Base-by-base conservation (phyloP, 2,888 invertebrate species). In the Polyommatus icarus region DNA sequence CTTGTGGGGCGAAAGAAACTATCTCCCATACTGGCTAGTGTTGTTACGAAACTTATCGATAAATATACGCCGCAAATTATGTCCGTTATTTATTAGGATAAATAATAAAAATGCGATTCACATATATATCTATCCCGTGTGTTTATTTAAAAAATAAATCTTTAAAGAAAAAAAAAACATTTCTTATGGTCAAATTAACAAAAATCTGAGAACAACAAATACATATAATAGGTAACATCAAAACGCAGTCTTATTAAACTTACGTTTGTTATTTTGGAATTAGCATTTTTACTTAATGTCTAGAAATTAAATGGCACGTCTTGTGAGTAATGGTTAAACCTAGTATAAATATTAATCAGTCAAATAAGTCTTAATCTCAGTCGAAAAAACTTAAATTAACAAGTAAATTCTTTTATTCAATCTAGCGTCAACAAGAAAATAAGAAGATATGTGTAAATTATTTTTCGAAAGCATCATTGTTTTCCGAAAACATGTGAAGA, bases 11-110 rank as follows among this genome's bases (percentile, higher is more conserved):
- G 20, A 24, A 54, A 46, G 50, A 18, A 46, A 76, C 76, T 50
- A 24, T 40, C 40, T 75, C 50, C 76, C 76, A 76, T 76, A 76
- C 50, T 46, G 57, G 76, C 76, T 76, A 76, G 76, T 46, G 54
- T 50, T 76, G 54, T 24, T 46, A 50, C 54, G 15, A n/a, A 50
- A 54, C 24, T 76, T 50, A 76, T 76, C 76, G 76, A 54, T 76
- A 54, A 73, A 32, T 32, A 46, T 36, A 73, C 40, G 12, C 12
- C 40, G 20, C 40, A 73, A 40, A 40, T 15, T 40, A 40, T 73
- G 46, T 73, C 36, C 36, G 40, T 32, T 46, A 40, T 36, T 20
- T 32, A 73, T 73, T 46, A 54, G 2, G 24, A n/a, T 76, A 46
- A 15, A n/a, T 57, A 76, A 54, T 50, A 20, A 76, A 20, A 76